A percentile compares a stretch with the other conserved stretches of the same genome.
Conservation (phyloP, 2,113 vertebrate genomes). For the Ceyx margarethae region DNA sequence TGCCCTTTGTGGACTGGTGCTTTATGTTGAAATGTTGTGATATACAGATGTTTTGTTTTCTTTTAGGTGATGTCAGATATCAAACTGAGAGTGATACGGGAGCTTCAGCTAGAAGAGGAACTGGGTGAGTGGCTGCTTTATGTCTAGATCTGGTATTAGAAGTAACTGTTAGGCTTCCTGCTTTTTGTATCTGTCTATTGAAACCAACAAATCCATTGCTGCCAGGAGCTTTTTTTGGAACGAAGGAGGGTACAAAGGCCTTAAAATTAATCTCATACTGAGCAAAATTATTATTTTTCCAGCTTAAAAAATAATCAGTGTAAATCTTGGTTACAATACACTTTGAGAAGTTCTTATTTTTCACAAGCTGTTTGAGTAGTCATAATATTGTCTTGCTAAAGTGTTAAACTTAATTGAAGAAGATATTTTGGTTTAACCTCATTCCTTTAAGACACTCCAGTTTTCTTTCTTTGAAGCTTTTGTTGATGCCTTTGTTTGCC, state of each 20-base stretch:
- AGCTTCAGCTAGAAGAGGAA: constrained; percentile 81
- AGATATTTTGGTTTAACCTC: not conserved
- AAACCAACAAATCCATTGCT: not conserved
- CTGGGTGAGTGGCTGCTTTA: constrained; percentile 71
- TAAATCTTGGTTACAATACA: not conserved
- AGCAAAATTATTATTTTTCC: not conserved
- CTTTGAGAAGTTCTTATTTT: not conserved
- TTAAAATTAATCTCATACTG: not conserved
- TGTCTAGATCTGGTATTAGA: not conserved
- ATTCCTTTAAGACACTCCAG: not conserved
- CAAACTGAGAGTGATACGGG: constrained; percentile 84
- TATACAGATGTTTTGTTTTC: not conserved
- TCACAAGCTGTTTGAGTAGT: not conserved
- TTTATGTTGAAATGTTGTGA: not conserved
- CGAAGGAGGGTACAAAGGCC: not conserved
- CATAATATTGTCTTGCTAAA: not conserved
- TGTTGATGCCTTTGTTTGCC: not conserved
- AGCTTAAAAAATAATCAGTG: not conserved
- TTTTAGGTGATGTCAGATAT: constrained; percentile 87
- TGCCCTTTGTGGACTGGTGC: not conserved
- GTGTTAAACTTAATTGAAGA: not conserved
- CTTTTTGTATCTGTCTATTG: not conserved
- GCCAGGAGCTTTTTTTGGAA: not conserved
- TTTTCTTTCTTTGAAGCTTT: not conserved
- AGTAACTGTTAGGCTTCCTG: not conserved